phyloP scores from a whole-genome alignment of 2,797 vertebrate genomes.

The Pangasius mekongensis region DNA sequence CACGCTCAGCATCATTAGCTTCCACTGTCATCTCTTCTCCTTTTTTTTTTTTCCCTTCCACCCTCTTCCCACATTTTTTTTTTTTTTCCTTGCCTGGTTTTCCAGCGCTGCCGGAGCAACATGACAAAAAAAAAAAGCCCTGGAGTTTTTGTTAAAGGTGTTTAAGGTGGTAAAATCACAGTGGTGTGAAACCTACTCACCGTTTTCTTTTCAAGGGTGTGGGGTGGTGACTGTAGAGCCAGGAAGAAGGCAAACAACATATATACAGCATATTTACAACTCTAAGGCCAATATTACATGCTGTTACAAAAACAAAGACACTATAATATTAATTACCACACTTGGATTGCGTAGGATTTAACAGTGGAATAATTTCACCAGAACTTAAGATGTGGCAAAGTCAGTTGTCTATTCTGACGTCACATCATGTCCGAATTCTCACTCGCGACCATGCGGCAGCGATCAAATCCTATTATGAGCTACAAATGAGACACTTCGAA shows the following conservation, averaged over 20 bases:
- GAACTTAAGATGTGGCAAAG: background rate
- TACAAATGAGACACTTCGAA: background rate
- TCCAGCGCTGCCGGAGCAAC: slow-evolving; percentile 18
- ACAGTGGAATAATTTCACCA: background rate
- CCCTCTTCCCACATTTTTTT: slow-evolving; percentile 45
- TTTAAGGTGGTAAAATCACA: slow-evolving; percentile 12
- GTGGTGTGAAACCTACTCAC: background rate
- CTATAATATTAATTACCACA: background rate
- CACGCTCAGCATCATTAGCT: slow-evolving; percentile 74
- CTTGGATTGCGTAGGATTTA: background rate
- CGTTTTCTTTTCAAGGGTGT: background rate
- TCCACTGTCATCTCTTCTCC: slow-evolving; percentile 34
- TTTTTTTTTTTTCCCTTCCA: background rate
- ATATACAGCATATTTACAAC: background rate
- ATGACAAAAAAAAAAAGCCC: slow-evolving; percentile 6
- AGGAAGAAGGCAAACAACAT: background rate
- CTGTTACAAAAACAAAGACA: background rate
- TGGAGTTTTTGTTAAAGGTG: slow-evolving; percentile 24
- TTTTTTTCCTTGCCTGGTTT: background rate
- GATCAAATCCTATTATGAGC: background rate
- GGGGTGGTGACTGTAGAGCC: background rate
- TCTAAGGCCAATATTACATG: background rate
- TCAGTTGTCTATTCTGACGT: background rate
- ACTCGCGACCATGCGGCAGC: background rate
- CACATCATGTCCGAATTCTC: background rate